Conservation (phyloP, 2,888 invertebrate species). For the Mellilla xanthometata region DNA sequence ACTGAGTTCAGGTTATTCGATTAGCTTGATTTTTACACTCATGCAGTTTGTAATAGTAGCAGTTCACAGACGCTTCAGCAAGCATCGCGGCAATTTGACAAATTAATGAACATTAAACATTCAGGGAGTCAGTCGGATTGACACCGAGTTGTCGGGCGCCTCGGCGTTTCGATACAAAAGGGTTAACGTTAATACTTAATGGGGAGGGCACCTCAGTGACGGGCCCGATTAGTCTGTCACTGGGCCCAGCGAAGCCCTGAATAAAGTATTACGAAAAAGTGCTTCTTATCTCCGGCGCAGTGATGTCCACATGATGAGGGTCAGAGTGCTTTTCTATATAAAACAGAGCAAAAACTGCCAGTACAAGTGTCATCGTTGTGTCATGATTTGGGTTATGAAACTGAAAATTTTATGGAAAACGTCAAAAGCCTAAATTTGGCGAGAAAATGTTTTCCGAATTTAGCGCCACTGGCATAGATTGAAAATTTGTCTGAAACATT, state of each 20-base stretch:
- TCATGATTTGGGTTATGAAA: constrained; percentile 23
- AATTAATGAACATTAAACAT: constrained; percentile 79
- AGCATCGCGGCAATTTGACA: constrained; percentile 53
- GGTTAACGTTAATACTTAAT: constrained; percentile 78
- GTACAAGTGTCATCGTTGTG: constrained; percentile 22
- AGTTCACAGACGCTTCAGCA: background rate
- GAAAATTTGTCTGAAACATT: too few species aligned
- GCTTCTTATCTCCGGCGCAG: constrained; percentile 69
- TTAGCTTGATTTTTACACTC: too few species aligned
- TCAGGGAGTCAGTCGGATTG: constrained; percentile 66
- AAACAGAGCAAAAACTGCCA: constrained; percentile 31
- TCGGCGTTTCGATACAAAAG: constrained; percentile 62
- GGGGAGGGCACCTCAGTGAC: constrained; percentile 70
- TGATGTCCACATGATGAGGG: constrained; percentile 70
- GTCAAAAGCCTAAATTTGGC: constrained; percentile 1
- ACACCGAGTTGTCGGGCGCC: constrained; percentile 66
- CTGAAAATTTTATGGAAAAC: constrained; percentile 11
- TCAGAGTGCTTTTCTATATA: constrained; percentile 39
- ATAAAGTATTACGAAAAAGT: constrained; percentile 82
- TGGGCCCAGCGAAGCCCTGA: constrained; percentile 72
- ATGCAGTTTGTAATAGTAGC: too few species aligned
- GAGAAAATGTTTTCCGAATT: background rate
- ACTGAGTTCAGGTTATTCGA: too few species aligned
- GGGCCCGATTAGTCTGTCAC: constrained; percentile 77
- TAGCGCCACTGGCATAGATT: too few species aligned